Evolutionary conservation across 2,113 vertebrate species (phyloP), one percentile per base, ranked within the genome.

Genomic region (Leptosomus discolor): DNA sequence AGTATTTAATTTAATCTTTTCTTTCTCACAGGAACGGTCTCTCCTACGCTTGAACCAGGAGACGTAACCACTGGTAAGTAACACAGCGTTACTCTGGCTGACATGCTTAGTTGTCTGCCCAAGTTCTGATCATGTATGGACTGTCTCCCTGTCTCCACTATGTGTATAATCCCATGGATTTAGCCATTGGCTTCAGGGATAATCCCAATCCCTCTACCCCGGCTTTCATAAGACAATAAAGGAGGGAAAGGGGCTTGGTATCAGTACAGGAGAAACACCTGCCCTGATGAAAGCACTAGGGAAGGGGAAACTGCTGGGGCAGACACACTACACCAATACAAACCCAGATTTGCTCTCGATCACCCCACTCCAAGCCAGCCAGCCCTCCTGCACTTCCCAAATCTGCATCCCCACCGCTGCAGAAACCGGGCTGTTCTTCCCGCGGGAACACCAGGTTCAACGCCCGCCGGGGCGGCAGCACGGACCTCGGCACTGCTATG

Each of bases 261-360:
- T 7, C 1, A 0, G 29, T 22, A 34, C 13, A 41, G 50, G 30
- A 29, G 32, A n/a, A 70, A 45, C 5, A 5, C 12, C 6, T n/a
- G 30, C 23, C 2, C 48, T 53, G 46, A 3, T 16, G 34, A 41
- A 57, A 73, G 58, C 30, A 7, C 8, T 23, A 0, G 1, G 53
- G 64, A 86, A 41, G 53, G 29, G 60, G 17, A 26, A 50, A 20
- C 36, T 2, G 1, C 20, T 23, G 43, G 15, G 70, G 29, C 64
- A 73, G 58, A 4, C 36, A n/a, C 29, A 8, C 1, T 0, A 3
- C 21, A 18, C 4, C 24, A 22, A 0, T 5, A 41, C 6, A 14
- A 60, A 22, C 8, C 10, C 50, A 48, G 46, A 56, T 56, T 60
- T 32, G 45, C 50, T 2, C 22, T 29, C 3, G 7, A 14, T 21